Percentiles rank a stretch among this genome's conserved stretches.
These are phyloP conservation scores for Megaceryle maxima DNA, from an alignment of 2,113 vertebrate species.

Conservation along the genomic window DNA sequence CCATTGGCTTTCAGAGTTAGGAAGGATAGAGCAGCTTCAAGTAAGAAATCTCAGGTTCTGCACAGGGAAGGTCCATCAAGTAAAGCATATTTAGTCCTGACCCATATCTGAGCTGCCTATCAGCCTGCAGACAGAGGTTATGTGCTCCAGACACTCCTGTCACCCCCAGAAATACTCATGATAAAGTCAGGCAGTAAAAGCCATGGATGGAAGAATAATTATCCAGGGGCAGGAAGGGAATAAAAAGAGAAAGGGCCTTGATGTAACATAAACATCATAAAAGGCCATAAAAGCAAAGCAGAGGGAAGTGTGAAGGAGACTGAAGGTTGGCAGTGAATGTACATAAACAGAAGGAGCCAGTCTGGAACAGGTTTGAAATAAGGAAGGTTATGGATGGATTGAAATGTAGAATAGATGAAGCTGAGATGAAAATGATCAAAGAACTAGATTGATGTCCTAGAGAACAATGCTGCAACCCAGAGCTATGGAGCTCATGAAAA, in stretches of 20 bases:
- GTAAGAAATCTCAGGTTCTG: background rate
- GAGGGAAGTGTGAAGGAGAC: conserved; percentile 47
- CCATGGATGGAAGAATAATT: conserved; percentile 2
- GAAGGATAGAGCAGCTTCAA: accelerated
- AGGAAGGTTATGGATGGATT: background rate
- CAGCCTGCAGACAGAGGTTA: background rate
- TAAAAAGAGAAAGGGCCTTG: conserved; percentile 49
- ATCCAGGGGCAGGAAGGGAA: background rate
- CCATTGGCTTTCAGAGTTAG: background rate
- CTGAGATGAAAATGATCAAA: background rate
- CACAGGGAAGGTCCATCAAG: background rate
- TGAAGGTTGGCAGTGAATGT: conserved; percentile 44
- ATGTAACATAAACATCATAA: conserved; percentile 59
- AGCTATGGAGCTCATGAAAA: background rate
- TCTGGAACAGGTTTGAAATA: background rate
- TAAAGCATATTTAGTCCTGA: background rate
- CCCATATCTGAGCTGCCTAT: background rate
- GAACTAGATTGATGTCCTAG: background rate
- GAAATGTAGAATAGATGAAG: background rate
- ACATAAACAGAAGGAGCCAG: background rate
- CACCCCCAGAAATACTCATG: conserved; percentile 14
- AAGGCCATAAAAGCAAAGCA: conserved; percentile 51
- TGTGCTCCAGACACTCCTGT: conserved; percentile 16
- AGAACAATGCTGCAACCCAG: background rate
- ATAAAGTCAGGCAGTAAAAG: conserved; percentile 54